These are phyloP conservation scores for Pangasius krempfi DNA, from an alignment of 2,797 vertebrate genomes.

Conservation along the genomic window DNA sequence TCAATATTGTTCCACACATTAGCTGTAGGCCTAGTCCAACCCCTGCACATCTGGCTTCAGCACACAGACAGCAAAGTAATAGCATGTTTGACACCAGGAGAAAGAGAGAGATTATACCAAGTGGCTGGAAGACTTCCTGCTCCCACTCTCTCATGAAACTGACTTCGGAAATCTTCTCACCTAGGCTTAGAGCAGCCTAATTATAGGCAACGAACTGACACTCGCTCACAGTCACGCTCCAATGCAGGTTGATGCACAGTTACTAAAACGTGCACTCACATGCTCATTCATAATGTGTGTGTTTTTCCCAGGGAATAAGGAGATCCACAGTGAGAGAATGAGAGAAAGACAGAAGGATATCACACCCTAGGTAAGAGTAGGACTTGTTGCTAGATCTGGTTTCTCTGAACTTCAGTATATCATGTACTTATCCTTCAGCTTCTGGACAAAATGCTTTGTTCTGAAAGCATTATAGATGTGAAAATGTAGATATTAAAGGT, in stretches of 20 bases:
- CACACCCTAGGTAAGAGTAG: not conserved
- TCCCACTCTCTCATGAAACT: constrained; percentile 66
- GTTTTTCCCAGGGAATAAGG: constrained; percentile 25
- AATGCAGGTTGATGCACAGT: constrained; percentile 28
- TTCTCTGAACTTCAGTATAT: constrained; percentile 12
- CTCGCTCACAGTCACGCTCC: constrained; percentile 23
- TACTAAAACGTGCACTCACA: constrained; percentile 73
- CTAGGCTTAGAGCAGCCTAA: constrained; percentile 73
- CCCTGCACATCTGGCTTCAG: constrained; percentile 79
- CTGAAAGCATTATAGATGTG: not conserved
- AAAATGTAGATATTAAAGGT: not conserved
- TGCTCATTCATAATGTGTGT: constrained; percentile 50
- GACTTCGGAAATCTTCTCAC: constrained; percentile 73
- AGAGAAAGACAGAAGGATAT: constrained; percentile 20
- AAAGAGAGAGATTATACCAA: constrained; percentile 69
- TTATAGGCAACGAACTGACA: constrained; percentile 68
- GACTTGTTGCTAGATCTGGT: not conserved
- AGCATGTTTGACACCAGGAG: constrained; percentile 65
- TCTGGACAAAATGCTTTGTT: not conserved
- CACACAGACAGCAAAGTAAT: constrained; percentile 72
- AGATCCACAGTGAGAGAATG: constrained; percentile 62
- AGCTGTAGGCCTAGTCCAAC: constrained; percentile 69
- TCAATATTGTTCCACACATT: constrained; percentile 62
- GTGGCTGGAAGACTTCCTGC: constrained; percentile 70
- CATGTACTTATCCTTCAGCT: not conserved